phyloP scores from a whole-genome alignment of 2,113 vertebrate species.

The Xiphophorus maculatus region DNA sequence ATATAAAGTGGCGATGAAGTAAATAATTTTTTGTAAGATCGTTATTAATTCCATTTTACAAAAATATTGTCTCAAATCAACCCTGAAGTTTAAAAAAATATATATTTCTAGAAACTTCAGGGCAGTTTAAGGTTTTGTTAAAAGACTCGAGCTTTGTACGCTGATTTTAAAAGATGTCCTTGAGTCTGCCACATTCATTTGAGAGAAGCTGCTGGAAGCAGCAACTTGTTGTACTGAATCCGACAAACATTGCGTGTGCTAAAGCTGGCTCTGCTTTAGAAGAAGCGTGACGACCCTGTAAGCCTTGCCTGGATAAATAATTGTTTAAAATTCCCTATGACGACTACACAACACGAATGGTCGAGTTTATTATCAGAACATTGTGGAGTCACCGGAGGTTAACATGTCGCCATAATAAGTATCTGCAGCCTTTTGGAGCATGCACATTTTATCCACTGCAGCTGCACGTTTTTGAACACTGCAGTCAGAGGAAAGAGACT shows the following conservation, averaged over 20 bases:
- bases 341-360: conserved; percentile 30
- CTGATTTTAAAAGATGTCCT: conserved; percentile 26
- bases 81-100: not conserved
- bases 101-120: not conserved
- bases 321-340: conserved; percentile 35
- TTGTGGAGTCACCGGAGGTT: conserved; percentile 52
- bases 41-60: not conserved
- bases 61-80: not conserved
- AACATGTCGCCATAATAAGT: conserved; percentile 58
- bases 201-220: conserved; percentile 8
- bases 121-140: not conserved
- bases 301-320: conserved; percentile 40
- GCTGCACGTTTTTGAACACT: conserved; percentile 21
- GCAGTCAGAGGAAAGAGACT: conserved; percentile 11
- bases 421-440: conserved; percentile 46
- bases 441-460: conserved; percentile 11
- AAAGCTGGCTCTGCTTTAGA: conserved; percentile 14
- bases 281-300: conserved; percentile 12
- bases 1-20: too few relatives aligned
- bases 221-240: conserved; percentile 47
- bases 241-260: conserved; percentile 37
- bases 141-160: not conserved
- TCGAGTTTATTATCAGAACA: conserved; percentile 43
- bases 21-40: too few relatives aligned
- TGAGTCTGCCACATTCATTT: conserved; percentile 19